phyloP scores from a whole-genome alignment of 2,888 invertebrate genomes.

The Tyria jacobaeae region DNA sequence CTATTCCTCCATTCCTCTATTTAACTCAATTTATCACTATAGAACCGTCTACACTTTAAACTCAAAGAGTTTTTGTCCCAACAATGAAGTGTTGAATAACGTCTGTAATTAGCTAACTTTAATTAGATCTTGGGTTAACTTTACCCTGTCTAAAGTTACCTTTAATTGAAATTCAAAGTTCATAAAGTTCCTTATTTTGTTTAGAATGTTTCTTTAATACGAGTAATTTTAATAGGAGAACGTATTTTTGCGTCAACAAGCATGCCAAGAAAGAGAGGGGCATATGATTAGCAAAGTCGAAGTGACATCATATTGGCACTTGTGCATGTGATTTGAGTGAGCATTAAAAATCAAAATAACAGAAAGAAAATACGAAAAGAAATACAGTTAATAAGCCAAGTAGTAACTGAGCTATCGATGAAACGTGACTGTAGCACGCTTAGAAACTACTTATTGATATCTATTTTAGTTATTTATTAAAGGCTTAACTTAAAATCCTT shows the following conservation, averaged over 20 bases:
- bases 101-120: conserved; percentile 37
- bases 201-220: too few relatives aligned
- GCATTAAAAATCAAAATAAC: too few relatives aligned
- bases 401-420: background rate
- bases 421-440: background rate
- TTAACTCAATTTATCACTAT: background rate
- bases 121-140: conserved; percentile 35
- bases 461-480: background rate
- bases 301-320: too few relatives aligned
- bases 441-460: background rate
- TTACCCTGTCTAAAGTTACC: conserved; percentile 26
- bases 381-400: too few relatives aligned
- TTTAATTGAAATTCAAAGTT: background rate
- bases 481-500: conserved; percentile 8
- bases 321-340: too few relatives aligned
- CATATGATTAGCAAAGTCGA: too few relatives aligned
- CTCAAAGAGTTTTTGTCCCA: background rate
- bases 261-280: too few relatives aligned
- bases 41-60: background rate
- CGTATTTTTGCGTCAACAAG: too few relatives aligned
- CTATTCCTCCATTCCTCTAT: too few relatives aligned
- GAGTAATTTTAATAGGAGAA: too few relatives aligned
- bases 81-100: conserved; percentile 17
- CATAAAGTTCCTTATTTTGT: background rate
- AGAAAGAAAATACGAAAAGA: too few relatives aligned